Conservation (phyloP, 2,113 vertebrate species). For the Lophura nycthemera region DNA sequence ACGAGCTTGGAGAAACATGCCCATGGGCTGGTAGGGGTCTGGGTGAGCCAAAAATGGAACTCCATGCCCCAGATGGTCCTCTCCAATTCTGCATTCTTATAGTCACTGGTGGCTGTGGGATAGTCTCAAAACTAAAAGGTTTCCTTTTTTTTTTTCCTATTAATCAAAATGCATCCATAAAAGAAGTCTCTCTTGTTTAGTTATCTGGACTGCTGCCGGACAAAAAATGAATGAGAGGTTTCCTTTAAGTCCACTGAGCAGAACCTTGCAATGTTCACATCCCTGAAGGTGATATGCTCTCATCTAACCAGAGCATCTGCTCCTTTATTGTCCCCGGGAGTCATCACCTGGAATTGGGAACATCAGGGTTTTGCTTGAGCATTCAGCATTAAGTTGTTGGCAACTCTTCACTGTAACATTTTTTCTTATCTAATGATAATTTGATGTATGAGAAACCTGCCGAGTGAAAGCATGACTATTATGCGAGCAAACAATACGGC, state of each 20-base stretch:
- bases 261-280: constrained; percentile 51
- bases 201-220: constrained; percentile 51
- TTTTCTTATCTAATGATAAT: constrained; percentile 74
- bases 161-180: constrained; percentile 14
- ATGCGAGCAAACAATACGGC: constrained; percentile 59
- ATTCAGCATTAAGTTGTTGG: constrained; percentile 62
- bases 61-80: background rate
- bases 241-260: constrained; percentile 57
- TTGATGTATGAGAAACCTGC: constrained; percentile 70
- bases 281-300: constrained; percentile 66
- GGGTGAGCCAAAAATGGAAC: background rate
- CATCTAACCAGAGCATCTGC: constrained; percentile 67
- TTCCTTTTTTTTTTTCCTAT: background rate
- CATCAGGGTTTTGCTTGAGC: constrained; percentile 47
- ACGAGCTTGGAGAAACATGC: background rate
- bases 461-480: constrained; percentile 52
- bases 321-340: constrained; percentile 68
- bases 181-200: constrained; percentile 49
- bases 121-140: constrained; percentile 1
- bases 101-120: background rate
- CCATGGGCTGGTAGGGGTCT: background rate
- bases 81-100: background rate
- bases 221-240: constrained; percentile 56
- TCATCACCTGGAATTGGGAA: constrained; percentile 68
- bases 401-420: constrained; percentile 35